Conservation (phyloP, 2,888 invertebrate genomes). For the Synergus japonicus region DNA sequence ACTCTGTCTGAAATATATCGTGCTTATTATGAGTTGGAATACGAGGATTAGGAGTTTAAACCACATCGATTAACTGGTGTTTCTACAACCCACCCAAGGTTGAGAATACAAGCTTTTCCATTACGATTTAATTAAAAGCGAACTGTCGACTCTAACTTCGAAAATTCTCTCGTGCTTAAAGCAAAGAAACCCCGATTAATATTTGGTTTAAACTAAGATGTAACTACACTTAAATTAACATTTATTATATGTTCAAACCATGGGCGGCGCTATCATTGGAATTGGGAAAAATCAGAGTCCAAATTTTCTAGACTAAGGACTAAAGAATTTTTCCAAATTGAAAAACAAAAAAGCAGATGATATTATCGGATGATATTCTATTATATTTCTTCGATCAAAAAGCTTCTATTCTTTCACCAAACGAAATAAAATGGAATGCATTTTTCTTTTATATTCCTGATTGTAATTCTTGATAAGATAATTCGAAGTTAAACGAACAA, state of each 20-base stretch:
- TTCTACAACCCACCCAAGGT: neutral
- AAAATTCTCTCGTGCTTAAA: neutral
- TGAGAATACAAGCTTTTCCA: neutral
- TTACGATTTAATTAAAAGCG: neutral
- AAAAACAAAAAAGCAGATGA: neutral
- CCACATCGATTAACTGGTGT: slow-evolving; percentile 18
- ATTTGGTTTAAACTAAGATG: neutral
- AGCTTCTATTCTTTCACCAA: neutral
- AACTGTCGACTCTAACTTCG: neutral
- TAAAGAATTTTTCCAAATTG: neutral
- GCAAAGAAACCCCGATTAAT: neutral
- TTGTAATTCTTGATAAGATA: neutral
- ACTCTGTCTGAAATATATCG: slow-evolving; percentile 7
- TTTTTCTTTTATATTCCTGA: neutral
- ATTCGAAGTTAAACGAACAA: neutral
- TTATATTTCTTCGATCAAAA: neutral
- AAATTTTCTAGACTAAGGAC: no score
- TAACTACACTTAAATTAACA: no score
- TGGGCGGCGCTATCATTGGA: no score
- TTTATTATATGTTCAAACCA: no score
- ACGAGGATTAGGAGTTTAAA: slow-evolving; percentile 23
- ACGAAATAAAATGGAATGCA: neutral
- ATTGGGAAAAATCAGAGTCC: no score
- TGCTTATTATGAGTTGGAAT: slow-evolving; percentile 3
- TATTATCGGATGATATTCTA: neutral